A percentile compares a stretch with the other conserved stretches of the same genome.
These are phyloP conservation scores for Teleopsis dalmanni DNA, from an alignment of 1,140 invertebrate species.

Conservation along the genomic window DNA sequence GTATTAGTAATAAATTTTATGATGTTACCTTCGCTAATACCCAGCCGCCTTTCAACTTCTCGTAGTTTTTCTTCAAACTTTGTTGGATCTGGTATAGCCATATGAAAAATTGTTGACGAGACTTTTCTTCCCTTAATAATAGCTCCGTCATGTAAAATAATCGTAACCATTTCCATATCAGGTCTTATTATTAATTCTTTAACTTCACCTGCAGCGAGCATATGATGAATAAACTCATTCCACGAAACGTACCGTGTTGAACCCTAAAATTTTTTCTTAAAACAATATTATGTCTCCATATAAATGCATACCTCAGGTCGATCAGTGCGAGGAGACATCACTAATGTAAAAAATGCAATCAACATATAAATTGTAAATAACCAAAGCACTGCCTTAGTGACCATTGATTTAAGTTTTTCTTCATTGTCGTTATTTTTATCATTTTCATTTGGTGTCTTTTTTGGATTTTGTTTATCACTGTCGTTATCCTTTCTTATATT, in stretches of 20 bases:
- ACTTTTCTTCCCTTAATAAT: slow-evolving; percentile 71
- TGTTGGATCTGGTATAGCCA: slow-evolving; percentile 74
- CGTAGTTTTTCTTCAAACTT: slow-evolving; percentile 84
- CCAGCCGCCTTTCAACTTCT: slow-evolving; percentile 68
- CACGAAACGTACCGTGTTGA: slow-evolving; percentile 69
- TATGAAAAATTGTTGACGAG: slow-evolving; percentile 54
- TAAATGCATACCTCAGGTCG: slow-evolving; percentile 60
- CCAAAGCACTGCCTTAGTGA: slow-evolving; percentile 68
- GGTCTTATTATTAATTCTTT: slow-evolving; percentile 78
- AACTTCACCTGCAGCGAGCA: slow-evolving; percentile 88
- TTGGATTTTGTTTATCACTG: slow-evolving; percentile 7
- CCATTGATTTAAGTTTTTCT: slow-evolving; percentile 57
- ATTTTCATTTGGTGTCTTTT: slow-evolving; percentile 46
- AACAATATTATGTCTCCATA: slow-evolving; percentile 9
- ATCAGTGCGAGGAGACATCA: slow-evolving; percentile 60
- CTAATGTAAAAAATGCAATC: slow-evolving; percentile 59
- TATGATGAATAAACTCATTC: slow-evolving; percentile 91
- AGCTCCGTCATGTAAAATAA: slow-evolving; percentile 77
- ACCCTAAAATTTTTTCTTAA: slow-evolving; percentile 26
- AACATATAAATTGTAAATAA: slow-evolving; percentile 66
- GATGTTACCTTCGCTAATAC: slow-evolving; percentile 58
- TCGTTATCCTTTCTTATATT: not conserved
- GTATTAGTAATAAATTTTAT: too few species aligned
- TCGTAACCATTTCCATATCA: slow-evolving; percentile 73
- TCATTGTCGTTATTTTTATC: slow-evolving; percentile 54